Evolutionary conservation across 2,113 vertebrate species (phyloP).

Genomic region (Proterorhinus semilunaris): DNA sequence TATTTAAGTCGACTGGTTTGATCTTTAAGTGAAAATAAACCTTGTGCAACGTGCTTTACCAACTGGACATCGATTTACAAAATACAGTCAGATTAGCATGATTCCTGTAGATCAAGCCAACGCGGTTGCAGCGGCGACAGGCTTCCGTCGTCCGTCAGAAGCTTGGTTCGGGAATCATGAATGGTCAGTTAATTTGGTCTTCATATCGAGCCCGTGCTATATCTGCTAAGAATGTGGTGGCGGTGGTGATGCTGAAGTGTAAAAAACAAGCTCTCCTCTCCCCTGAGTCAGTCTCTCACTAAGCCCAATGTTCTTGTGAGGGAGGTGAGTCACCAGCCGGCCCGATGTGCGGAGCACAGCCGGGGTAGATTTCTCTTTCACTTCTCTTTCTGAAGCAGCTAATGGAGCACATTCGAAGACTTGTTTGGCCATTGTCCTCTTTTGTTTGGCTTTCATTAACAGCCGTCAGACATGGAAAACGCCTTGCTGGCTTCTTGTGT

Average conservation of each 20-base stretch:
- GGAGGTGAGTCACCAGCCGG: conserved; percentile 74
- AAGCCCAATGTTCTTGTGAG: conserved; percentile 74
- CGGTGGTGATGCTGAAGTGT: conserved; percentile 30
- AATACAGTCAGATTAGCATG: too few species aligned
- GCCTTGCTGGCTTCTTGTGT: conserved; percentile 41
- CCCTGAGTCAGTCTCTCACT: conserved; percentile 68
- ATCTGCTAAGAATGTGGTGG: background rate
- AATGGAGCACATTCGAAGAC: conserved; percentile 42
- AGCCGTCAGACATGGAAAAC: conserved; percentile 38
- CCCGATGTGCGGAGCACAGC: conserved; percentile 69
- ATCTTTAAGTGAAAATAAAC: too few species aligned
- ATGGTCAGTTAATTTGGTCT: conserved; percentile 26
- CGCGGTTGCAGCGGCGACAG: background rate
- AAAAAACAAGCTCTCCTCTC: conserved; percentile 39
- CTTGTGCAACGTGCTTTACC: too few species aligned
- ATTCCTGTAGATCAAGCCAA: too few species aligned
- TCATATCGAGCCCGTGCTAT: conserved; percentile 16
- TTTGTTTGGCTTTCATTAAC: conserved; percentile 47
- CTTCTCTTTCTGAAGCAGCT: conserved; percentile 66
- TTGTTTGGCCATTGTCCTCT: conserved; percentile 33
- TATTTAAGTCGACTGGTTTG: too few species aligned
- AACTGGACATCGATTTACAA: too few species aligned
- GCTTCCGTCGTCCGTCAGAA: conserved; percentile 29
- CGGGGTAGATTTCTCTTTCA: conserved; percentile 70
- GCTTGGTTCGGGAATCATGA: conserved; percentile 24